phyloP scores from a whole-genome alignment of 2,113 vertebrate genomes.

The Capra hircus region DNA sequence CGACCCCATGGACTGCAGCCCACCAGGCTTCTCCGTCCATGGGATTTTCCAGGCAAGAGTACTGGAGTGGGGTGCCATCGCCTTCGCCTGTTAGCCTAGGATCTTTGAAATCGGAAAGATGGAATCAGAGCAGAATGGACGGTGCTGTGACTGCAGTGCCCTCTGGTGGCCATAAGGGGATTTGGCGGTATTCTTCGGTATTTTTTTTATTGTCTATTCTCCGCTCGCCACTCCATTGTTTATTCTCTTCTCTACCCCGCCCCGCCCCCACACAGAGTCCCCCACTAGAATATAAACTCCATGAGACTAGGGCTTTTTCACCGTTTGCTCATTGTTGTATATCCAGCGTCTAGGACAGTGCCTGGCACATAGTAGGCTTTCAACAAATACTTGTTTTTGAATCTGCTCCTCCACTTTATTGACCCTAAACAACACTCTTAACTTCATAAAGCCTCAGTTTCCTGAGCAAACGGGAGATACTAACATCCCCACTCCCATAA shows the following conservation, averaged over 20 bases:
- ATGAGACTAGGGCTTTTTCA: not conserved
- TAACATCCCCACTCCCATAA: not conserved
- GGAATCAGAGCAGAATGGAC: not conserved
- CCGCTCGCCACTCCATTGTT: not conserved
- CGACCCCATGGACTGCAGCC: no score
- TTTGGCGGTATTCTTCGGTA: not conserved
- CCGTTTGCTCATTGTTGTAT: not conserved
- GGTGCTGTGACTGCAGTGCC: not conserved
- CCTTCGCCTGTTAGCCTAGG: not conserved
- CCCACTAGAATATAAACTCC: not conserved
- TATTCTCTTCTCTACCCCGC: not conserved
- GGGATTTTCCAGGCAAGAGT: no score
- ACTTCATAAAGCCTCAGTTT: not conserved
- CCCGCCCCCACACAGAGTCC: not conserved
- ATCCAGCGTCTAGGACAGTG: not conserved
- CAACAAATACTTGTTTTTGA: not conserved
- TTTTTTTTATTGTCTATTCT: not conserved
- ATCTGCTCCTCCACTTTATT: not conserved
- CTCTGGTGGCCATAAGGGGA: conserved; percentile 4
- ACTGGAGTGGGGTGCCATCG: no score
- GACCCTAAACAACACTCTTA: not conserved
- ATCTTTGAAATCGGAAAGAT: not conserved
- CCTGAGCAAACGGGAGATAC: not conserved
- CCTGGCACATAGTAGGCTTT: not conserved
- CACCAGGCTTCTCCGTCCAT: no score